Evolutionary conservation across 1,140 invertebrate species (phyloP), one percentile per base, ranked within the genome.

Genomic region (Drosophila nigrodunni): DNA sequence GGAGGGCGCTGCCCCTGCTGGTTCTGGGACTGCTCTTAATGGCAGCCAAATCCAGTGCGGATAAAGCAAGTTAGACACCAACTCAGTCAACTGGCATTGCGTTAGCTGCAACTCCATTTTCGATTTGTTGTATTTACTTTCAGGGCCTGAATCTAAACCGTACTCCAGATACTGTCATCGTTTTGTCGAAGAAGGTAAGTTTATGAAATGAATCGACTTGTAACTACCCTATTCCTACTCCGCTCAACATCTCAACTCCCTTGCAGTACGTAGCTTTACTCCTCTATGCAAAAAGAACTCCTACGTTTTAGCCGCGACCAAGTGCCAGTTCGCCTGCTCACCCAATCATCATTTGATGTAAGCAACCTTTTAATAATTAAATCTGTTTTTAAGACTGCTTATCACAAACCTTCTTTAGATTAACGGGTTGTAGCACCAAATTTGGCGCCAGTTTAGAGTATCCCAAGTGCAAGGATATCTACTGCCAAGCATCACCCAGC

Each of bases 401-500:
- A 7, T n/a, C 11, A 0, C 3, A 7, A n/a, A 15, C 37, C n/a
- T 2, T 39, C 9, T 25, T 7, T 13, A 70, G 66, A 3, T 1
- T 7, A 3, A 15, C 7, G 0, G 9, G 59, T 0, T 77, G 73
- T 44, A 1, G 1, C 0, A 0, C 7, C 4, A 9, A 47, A 8
- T 0, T 60, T 0, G 3, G 3, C 4, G 57, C 21, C 7, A 59
- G 34, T 9, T 0, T 43, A 15, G 39, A 10, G 0, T 76, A 54
- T 37, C 77, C 67, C 2, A 0, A 7, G 4, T 78, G 77, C 58
- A 9, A 55, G 3, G 67, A 76, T 35, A 39, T 78, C 25, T 71
- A 21, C 25, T 78, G 73, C 6, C 21, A 3, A 6, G 6, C 41
- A 43, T 4, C 7, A 9, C n/a, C 39, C 25, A 0, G 2, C 10